Evolutionary conservation across 2,797 vertebrate genomes (phyloP), one percentile per base, ranked within the genome.

Genomic region (Acanthopagrus latus): DNA sequence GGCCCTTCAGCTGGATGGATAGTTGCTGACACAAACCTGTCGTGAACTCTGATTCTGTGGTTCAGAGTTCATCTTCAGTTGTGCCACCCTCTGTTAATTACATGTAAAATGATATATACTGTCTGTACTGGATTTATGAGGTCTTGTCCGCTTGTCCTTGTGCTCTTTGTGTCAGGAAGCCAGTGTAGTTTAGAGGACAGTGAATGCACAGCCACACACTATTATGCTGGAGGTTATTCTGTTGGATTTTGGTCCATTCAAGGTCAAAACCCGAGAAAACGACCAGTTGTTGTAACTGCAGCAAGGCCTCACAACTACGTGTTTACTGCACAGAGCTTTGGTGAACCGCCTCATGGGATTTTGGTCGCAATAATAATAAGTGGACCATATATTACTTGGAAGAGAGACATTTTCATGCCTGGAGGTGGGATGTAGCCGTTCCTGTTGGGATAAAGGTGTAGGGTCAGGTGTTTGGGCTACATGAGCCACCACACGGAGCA

Each of bases 81-180:
- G 62, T 77, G 74, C 64, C 74, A 23, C 29, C n/a, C 60, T 59
- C 41, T 38, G 18, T 78, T 78, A 67, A 68, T 63, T 23, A 16
- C 48, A 55, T 56, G 64, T 4, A 56, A 29, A 56, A 7, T 20
- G 11, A 58, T 50, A 16, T 25, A 18, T 21, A 13, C 20, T 55
- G 52, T 70, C 47, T 60, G 23, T 44, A 23, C 41, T 46, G 38
- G 47, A 57, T 48, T 47, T 69, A 21, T 67, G 67, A 74, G 57
- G 60, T 48, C 47, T n/a, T 20, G 16, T 44, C 54, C 44, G n/a
- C 17, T 2, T 52, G 68, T 54, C 64, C 74, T 77, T 77, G 67
- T 55, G 25, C 57, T 46, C 27, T 75, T 27, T 55, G 59, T 55
- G 72, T 64, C 72, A 20, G 33, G 33, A 2, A 7, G 33, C 7